Evolutionary conservation across 37 sponge, comb jelly and placozoan species (phyloP).

Genomic region (Crambe crambe): DNA sequence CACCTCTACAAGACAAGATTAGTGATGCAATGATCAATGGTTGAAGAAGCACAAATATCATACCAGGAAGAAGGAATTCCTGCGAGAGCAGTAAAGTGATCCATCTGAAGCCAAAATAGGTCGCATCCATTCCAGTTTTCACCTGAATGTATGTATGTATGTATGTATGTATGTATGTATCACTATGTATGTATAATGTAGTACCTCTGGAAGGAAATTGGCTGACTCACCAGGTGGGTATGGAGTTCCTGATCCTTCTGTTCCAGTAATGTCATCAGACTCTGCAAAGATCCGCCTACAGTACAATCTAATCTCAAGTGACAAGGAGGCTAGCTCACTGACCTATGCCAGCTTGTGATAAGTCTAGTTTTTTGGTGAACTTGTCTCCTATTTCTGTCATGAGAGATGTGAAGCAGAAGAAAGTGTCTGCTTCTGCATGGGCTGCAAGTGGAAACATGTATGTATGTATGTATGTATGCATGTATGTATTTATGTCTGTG

Average conservation of each 20-base stretch:
- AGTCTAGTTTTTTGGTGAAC: slow-evolving; percentile 90
- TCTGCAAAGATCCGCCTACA: slow-evolving; percentile 73
- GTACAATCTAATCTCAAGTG: background rate
- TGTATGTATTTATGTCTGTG: slow-evolving; percentile 16
- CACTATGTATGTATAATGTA: too few species aligned
- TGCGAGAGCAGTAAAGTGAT: slow-evolving; percentile 94
- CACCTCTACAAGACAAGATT: too few species aligned
- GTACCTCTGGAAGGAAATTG: background rate
- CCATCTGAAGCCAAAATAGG: slow-evolving; percentile 94
- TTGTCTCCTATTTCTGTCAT: slow-evolving; percentile 96
- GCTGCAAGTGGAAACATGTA: slow-evolving; percentile 9
- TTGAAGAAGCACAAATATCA: background rate
- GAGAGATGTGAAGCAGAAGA: slow-evolving; percentile 94
- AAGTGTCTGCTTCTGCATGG: slow-evolving; percentile 95
- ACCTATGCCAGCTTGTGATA: slow-evolving; percentile 85
- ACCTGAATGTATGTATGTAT: slow-evolving; percentile 28
- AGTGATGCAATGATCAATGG: background rate
- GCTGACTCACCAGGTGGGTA: slow-evolving; percentile 38
- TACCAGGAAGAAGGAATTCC: slow-evolving; percentile 93
- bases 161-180: too few species aligned
- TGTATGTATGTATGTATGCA: too few species aligned
- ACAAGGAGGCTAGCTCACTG: background rate
- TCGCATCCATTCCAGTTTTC: slow-evolving; percentile 60
- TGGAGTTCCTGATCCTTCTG: slow-evolving; percentile 64
- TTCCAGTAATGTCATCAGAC: slow-evolving; percentile 70